These are phyloP conservation scores for Epistrophella euchroma DNA, from an alignment of 2,888 invertebrate genomes.

Conservation along the genomic window DNA sequence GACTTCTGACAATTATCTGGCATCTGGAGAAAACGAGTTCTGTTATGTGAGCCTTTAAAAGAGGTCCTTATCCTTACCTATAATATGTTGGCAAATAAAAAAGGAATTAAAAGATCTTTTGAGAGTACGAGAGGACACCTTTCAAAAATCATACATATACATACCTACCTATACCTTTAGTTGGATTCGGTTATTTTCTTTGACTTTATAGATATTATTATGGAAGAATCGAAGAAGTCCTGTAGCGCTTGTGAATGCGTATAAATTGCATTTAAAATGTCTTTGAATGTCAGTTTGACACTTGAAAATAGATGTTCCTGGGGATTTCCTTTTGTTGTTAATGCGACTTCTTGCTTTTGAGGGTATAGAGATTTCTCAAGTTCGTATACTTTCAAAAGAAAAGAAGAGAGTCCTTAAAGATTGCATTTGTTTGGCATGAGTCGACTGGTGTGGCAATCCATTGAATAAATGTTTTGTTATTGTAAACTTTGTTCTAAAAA, in stretches of 20 bases:
- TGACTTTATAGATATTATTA: neutral
- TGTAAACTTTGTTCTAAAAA: slow-evolving; percentile 38
- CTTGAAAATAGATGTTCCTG: slow-evolving; percentile 77
- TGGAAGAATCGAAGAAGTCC: slow-evolving; percentile 38
- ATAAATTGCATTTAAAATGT: slow-evolving; percentile 78
- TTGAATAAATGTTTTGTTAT: slow-evolving; percentile 64
- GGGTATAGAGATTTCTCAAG: slow-evolving; percentile 46
- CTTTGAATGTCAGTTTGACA: slow-evolving; percentile 77
- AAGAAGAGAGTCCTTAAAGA: slow-evolving; percentile 52
- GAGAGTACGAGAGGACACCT: slow-evolving; percentile 43
- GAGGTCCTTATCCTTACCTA: slow-evolving; percentile 31
- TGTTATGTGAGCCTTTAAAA: slow-evolving; percentile 36
- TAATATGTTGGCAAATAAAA: slow-evolving; percentile 69
- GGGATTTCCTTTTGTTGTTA: slow-evolving; percentile 66
- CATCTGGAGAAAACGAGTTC: slow-evolving; percentile 53
- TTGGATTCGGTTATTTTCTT: slow-evolving; percentile 48
- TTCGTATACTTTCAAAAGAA: slow-evolving; percentile 30
- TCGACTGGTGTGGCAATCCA: slow-evolving; percentile 65
- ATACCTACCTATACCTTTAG: no score
- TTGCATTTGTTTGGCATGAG: slow-evolving; percentile 60
- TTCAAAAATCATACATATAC: slow-evolving; percentile 35
- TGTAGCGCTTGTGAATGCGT: slow-evolving; percentile 61
- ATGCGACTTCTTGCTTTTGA: slow-evolving; percentile 9
- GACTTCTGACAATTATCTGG: slow-evolving; percentile 25
- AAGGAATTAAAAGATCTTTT: slow-evolving; percentile 65